Evolutionary conservation across 2,888 invertebrate genomes (phyloP), one percentile per base, ranked within the genome.

Genomic region (Oegoconia quadripuncta): DNA sequence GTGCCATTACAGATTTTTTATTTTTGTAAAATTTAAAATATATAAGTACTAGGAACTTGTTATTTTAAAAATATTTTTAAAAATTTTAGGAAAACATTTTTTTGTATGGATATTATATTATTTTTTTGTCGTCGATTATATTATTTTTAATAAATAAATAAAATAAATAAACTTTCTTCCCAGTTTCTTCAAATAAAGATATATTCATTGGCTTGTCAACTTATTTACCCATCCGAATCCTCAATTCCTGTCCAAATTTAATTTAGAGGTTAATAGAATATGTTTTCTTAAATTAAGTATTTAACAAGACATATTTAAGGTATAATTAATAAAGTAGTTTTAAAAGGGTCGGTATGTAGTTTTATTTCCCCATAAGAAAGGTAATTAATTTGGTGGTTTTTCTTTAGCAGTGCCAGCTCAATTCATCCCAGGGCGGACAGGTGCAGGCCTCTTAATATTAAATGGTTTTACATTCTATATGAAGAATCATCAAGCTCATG

Each of bases 401-500:
- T n/a, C n/a, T n/a, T n/a, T 63, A 61, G 70, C 86, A 82, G 86
- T 87, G 58, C 84, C 82, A 38, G 86, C 86, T 5, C 77, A 79
- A 56, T 87, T 84, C 49, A 84, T 87, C 42, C 84, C 86, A 1
- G 86, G 86, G 18, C 54, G 86, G 32, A 86, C 86, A 0, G 86
- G 86, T 0, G 83, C 86, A 2, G 82, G 84, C 0, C 55, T 87
- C 2, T 63, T 87, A 9, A 78, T 86, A 46, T 66, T 87, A 18
- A 82, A 87, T 9, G 86, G 86, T 0, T 86, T 84, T 46, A 87
- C 86, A 7, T 87, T 87, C 51, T 87, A 87, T 42, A 83, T 86
- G 84, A 87, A 87, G 52, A 87, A 87, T 46, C 84, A 86, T 48
- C 86, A 86, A 46, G 86, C 86, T 0, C 82, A 86, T 45, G 86